Evolutionary conservation across 2,888 invertebrate genomes (phyloP).

Genomic region (Coelinius sp.): DNA sequence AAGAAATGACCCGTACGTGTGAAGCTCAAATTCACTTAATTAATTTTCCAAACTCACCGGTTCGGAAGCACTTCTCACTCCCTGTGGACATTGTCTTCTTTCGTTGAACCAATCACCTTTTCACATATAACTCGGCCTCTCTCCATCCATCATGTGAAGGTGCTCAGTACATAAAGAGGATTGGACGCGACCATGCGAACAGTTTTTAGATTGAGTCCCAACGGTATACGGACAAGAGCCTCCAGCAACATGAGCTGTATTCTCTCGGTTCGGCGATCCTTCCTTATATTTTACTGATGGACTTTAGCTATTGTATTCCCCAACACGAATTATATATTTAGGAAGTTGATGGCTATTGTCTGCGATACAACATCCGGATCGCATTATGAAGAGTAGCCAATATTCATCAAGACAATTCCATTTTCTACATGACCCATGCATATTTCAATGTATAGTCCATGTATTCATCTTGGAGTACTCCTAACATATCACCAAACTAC

Average conservation of each 20-base stretch:
- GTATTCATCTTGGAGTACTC: no score
- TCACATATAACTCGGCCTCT: neutral
- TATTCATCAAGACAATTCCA: no score
- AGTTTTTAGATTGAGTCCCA: constrained; percentile 10
- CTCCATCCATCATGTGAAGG: constrained; percentile 13
- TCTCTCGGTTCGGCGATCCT: constrained; percentile 1
- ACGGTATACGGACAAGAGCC: neutral
- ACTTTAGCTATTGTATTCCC: neutral
- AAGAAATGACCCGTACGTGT: neutral
- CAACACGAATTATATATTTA: neutral
- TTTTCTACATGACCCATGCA: no score
- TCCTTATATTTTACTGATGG: neutral
- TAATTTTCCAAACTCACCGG: constrained; percentile 13
- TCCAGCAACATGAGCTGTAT: constrained; percentile 3
- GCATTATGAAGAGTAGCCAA: no score
- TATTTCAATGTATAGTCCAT: no score
- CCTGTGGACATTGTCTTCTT: constrained; percentile 5
- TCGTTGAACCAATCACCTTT: neutral
- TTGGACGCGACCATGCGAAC: constrained; percentile 16
- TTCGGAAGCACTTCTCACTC: constrained; percentile 5
- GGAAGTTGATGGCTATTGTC: no score
- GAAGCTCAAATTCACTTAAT: constrained; percentile 7
- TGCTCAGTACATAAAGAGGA: constrained; percentile 10
- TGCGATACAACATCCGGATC: no score
- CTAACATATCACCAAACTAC: no score